Base-by-base conservation (phyloP, 64 coral and sea anemone genomes). In the Platygyra sinensis region DNA sequence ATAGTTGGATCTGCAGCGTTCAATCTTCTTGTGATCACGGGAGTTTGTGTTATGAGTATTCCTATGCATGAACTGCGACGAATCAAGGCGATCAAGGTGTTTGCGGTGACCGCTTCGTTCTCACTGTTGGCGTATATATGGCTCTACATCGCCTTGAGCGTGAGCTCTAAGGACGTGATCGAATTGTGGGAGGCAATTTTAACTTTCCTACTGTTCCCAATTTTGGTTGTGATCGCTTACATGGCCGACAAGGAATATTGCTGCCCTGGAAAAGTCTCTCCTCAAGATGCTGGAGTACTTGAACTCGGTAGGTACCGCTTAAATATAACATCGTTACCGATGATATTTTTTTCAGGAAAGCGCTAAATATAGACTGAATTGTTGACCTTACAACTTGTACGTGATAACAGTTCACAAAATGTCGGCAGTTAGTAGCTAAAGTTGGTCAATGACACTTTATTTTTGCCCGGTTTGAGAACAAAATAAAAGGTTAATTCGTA, bases 1-100 rank as follows among this genome's bases (percentile, higher is more conserved):
- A 99, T 99, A 7, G 97, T 99, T n/a, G 97, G 97, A 6, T 99
- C 97, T 30, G 97, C 97, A 19, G 94, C 97, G 5, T 99, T 99
- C 74, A 99, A 99, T 38, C 91, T 99, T 8, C 71, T 99, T 10
- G 90, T 93, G 0, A 99, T 99, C 59, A 99, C 94, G 8, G 97
- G 97, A 0, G 90, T 99, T 19, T 96, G 97, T 63, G 83, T 99
- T 2, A 99, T 99, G 91, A 86, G 83, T 6, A 91, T 99, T 42
- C 97, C 97, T 1, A 88, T 31, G 20, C 84, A 92, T 33, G 84
- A 94, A 65, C 78, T 86, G 1, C 88, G 97, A 30, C 88, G 88
- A 36, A 93, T 99, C n/a, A 99, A 99, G 36, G 73, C 94, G 10
- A 80, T 99, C 39, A 99, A 99, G 80, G 97, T 99, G 15, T 99